Base-by-base conservation (phyloP, 2,888 invertebrate genomes). In the Nephrocerus scutellatus region DNA sequence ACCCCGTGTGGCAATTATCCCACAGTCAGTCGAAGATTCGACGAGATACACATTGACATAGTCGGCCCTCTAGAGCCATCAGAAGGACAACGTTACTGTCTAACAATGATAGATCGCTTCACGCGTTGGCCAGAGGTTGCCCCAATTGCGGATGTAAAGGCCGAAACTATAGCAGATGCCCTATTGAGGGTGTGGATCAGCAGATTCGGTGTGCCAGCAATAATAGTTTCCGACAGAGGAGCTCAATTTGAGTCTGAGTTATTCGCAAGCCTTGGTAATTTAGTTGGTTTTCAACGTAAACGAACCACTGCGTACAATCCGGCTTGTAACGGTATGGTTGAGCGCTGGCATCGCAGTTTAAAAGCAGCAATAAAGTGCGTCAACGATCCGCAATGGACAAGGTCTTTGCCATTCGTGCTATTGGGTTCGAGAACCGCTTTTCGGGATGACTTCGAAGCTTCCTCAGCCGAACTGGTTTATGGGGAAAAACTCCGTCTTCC, bases 321-420 rank as follows among this genome's bases (percentile, higher is more conserved):
- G 13, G 48, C 53, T 22, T 47, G 58, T 0, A 68, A 70, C 31
- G 66, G 65, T 2, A 51, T 63, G 43, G 52, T 69, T 3, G 65
- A 70, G 43, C 43, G 65, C 6, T 56, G 60, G 37, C 68, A 71
- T 42, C 46, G 68, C 2, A 52, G 54, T 9, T 40, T 68, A 36
- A 68, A 63, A 48, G 53, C 23, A 13, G 21, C 32, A 5, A 61
- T 63, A 14, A 31, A 31, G 23, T 31, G 31, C 5, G 21, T 15
- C 22, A 31, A 31, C 16, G 31, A 31, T 6, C 31, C 31, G 16
- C 31, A 31, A 21, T 31, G 30, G 21, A 31, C 21, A 31, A 31
- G 23, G 22, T 22, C 21, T n/a, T 22, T 31, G 2, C 31, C 31
- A 3, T 22, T 31, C 7, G 31, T 22, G 2, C 31, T 31, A 1